Evolutionary conservation across 2,113 vertebrate genomes (phyloP), one percentile per base, ranked within the genome.

Genomic region (Podiceps cristatus): DNA sequence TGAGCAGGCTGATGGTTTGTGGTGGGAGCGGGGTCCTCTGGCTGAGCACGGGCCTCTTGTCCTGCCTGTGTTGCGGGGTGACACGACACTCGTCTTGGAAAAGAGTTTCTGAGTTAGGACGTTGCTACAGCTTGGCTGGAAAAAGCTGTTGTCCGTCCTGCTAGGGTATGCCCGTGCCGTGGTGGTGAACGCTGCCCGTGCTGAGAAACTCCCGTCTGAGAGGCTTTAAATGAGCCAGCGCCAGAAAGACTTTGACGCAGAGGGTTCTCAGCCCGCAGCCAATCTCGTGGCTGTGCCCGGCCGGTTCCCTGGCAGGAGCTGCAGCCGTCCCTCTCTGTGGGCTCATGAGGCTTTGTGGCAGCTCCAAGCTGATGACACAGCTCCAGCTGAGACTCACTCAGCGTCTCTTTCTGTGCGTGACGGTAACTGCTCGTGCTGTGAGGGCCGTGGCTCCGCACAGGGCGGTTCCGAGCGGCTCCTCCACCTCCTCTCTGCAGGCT

Each of bases 1-100:
- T 63, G 85, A 71, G 42, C 31, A 18, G 52, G 18, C 47, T 71
- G 56, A 5, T 59, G 33, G 31, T 60, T 66, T 55, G 42, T 67
- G 76, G 9, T 33, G 64, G 60, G 12, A 47, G 11, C 4, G 13
- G 53, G 9, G 18, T 68, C 40, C 16, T 92, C 11, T 17, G 31
- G n/a, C 77, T 84, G 44, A 37, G 55, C 59, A 23, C 0, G 0
- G 44, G 28, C 19, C 27, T 84, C 28, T 64, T 7, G 33, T 81
- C n/a, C 42, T 59, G 14, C 50, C 63, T 66, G 22, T 66, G 55
- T 6, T 20, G 18, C 13, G 40, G 25, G 13, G 7, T 64, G 58
- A 27, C 8, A 4, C 37, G 28, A 31, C 31, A 3, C 35, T 87
- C 15, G 4, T 2, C 6, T 40, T 64, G 55, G 33, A 45, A 69